Evolutionary conservation across 2,113 vertebrate genomes (phyloP), one percentile per base, ranked within the genome.

Genomic region (Chlorodrepanis virens): DNA sequence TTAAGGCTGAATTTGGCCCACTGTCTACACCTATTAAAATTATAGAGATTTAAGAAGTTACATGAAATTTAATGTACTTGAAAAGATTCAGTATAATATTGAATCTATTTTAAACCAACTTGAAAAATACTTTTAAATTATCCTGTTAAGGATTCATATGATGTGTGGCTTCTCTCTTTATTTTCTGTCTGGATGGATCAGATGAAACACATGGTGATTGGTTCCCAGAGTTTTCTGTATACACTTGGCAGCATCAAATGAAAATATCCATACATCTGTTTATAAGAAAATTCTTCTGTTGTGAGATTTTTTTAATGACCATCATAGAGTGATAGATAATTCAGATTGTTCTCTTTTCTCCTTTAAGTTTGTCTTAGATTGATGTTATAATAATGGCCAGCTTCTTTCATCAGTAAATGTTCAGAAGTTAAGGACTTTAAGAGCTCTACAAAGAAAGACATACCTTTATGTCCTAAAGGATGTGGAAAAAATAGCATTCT

Each of bases 1-100:
- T 91, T 77, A 83, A 85, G 80, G 28, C 45, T 88, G 63, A 88
- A 52, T 95, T 95, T 94, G 67, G 45, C 42, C 94, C 75, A 72
- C 65, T 71, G 44, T 93, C 52, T 87, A 40, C n/a, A 83, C 54
- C 81, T 85, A 49, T 93, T 95, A 70, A 78, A 82, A 25, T 87
- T 75, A 56, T 37, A 44, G 11, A 76, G 53, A 75, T 93, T 94
- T 68, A 49, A 88, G 93, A 95, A 94, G 29, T 94, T 87, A 70
- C 49, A 67, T 69, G 45, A 89, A 88, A 80, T 96, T 88, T 95
- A 86, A 88, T 28, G 15, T 88, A 40, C 33, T 90, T 90, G 35
- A 78, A 96, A 95, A 91, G 88, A 88, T 60, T 86, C 35, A 53
- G 14, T 86, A 68, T 86, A 68, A 64, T 77, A 20, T 83, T 80